These are phyloP conservation scores for Erannis defoliaria DNA, from an alignment of 2,888 invertebrate genomes.

Conservation along the genomic window DNA sequence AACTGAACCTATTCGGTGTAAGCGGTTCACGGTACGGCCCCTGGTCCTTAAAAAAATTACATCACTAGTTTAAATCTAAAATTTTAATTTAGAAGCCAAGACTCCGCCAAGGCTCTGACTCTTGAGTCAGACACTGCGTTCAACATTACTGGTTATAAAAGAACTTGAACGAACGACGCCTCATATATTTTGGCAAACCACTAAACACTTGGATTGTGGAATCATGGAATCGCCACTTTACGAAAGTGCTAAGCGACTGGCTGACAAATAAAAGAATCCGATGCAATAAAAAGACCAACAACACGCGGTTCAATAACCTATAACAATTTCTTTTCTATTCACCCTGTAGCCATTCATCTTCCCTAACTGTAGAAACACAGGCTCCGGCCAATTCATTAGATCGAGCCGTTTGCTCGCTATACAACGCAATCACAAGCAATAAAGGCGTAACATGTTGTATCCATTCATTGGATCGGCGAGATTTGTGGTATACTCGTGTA, in stretches of 20 bases:
- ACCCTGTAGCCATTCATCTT: conserved; percentile 21
- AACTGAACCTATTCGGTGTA: no score
- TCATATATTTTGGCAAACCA: no score
- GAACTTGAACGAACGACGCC: no score
- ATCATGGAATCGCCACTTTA: background rate
- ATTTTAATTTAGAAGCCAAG: no score
- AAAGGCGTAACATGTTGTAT: conserved; percentile 36
- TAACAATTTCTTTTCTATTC: conserved; percentile 16
- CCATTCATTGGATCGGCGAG: conserved; percentile 44
- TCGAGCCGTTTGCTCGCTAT: conserved; percentile 18
- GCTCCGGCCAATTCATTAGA: conserved; percentile 33
- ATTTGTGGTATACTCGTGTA: conserved; percentile 45
- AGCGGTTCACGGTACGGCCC: no score
- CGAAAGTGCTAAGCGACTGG: background rate
- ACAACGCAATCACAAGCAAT: conserved; percentile 35
- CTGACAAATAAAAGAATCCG: background rate
- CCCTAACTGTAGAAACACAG: conserved; percentile 24
- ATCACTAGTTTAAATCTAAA: no score
- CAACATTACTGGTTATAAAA: no score
- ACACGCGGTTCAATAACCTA: conserved; percentile 16
- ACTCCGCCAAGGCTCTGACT: no score
- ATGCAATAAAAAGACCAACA: conserved; percentile 14
- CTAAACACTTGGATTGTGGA: no score
- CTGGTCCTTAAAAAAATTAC: no score
- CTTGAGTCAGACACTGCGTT: no score